phyloP scores from a whole-genome alignment of 2,113 vertebrate species.

The Polypterus bichir region DNA sequence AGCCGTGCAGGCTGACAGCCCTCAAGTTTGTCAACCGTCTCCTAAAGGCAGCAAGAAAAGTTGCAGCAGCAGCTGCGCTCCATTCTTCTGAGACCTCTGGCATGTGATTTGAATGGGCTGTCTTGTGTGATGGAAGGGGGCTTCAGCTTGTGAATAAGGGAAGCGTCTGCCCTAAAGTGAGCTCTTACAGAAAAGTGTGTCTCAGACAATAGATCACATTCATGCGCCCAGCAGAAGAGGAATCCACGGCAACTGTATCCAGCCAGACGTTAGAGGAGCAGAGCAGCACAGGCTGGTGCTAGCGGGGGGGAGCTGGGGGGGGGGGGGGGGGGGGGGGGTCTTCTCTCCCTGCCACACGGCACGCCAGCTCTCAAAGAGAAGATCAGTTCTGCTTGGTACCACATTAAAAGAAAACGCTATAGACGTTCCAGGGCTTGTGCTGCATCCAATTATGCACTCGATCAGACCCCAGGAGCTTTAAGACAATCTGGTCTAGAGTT shows the following conservation, averaged over 20 bases:
- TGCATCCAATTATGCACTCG: conserved; percentile 43
- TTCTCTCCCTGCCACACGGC: conserved; percentile 32
- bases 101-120: conserved; percentile 63
- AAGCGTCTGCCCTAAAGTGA: conserved; percentile 48
- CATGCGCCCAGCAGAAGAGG: conserved; percentile 35
- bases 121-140: conserved; percentile 49
- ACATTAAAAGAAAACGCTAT: conserved; percentile 15
- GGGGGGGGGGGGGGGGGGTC: conserved; percentile 45
- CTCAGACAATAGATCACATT: conserved; percentile 74
- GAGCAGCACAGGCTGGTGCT: conserved; percentile 4
- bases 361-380: conserved; percentile 44
- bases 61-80: conserved; percentile 59
- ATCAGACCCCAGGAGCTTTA: conserved; percentile 27
- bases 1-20: conserved; percentile 32
- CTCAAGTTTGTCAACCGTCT: conserved; percentile 46
- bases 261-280: conserved; percentile 22
- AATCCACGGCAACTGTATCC: conserved; percentile 27
- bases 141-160: conserved; percentile 63
- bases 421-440: conserved; percentile 22
- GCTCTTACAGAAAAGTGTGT: conserved; percentile 67
- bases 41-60: conserved; percentile 59
- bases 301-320: conserved; percentile 17
- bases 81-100: conserved; percentile 62
- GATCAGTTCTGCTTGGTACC: conserved; percentile 38
- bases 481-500: conserved; percentile 33